Percentiles rank a stretch among this genome's conserved stretches.
phyloP scores from a whole-genome alignment of 1,140 invertebrate species.

The Drosophila ercepeae region DNA sequence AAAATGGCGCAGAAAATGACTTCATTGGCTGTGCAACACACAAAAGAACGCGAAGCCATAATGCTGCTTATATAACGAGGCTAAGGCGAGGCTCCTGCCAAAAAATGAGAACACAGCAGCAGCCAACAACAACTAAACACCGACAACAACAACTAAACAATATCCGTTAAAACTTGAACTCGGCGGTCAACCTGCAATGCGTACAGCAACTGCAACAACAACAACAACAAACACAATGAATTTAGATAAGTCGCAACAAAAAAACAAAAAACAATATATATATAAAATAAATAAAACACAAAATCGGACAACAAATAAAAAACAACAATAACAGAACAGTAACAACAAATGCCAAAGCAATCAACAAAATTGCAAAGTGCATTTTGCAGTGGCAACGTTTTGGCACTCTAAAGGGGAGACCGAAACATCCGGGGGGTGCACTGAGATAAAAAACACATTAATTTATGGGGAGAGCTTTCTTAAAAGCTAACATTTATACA shows the following conservation, averaged over 20 bases:
- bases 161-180: conserved; percentile 80
- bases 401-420: conserved; percentile 53
- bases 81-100: conserved; percentile 70
- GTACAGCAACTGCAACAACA: conserved; percentile 41
- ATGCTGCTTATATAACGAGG: conserved; percentile 42
- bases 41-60: conserved; percentile 38
- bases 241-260: conserved; percentile 69
- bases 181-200: conserved; percentile 74
- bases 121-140: background rate
- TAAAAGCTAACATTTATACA: too few species aligned
- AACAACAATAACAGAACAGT: conserved; percentile 22
- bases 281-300: conserved; percentile 32
- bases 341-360: conserved; percentile 80
- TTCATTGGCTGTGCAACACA: conserved; percentile 59
- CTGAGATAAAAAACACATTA: background rate
- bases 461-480: too few species aligned
- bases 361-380: conserved; percentile 81
- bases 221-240: conserved; percentile 40
- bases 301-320: conserved; percentile 35
- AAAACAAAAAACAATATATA: conserved; percentile 47
- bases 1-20: conserved; percentile 74
- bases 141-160: conserved; percentile 43
- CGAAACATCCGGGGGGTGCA: background rate
- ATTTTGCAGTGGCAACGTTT: conserved; percentile 76
- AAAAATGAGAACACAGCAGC: conserved; percentile 43